Conservation (phyloP, 2,888 invertebrate species). For the Eupithecia centaureata region DNA sequence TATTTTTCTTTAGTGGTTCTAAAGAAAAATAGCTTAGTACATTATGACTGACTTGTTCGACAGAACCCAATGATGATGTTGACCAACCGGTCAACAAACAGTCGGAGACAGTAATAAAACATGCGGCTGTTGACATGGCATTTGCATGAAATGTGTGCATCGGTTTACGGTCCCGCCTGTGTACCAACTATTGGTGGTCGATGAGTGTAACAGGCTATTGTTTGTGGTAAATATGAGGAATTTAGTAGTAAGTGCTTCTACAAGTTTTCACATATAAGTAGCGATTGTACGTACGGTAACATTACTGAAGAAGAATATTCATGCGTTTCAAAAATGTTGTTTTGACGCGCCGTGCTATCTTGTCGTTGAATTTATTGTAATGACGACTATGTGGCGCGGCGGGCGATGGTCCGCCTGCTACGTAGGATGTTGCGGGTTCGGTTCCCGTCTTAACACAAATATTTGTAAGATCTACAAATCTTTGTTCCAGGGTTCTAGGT, state of each 20-base stretch:
- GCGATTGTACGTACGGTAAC: background rate
- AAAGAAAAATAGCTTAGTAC: background rate
- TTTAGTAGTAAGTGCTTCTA: slow-evolving; percentile 1
- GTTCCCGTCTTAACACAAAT: too few species aligned
- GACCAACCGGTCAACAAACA: slow-evolving; percentile 49
- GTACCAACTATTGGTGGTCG: slow-evolving; percentile 31
- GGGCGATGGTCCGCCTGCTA: too few species aligned
- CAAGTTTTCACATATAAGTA: background rate
- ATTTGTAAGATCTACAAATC: too few species aligned
- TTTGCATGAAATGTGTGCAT: slow-evolving; percentile 56
- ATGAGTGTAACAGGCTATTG: slow-evolving; percentile 25
- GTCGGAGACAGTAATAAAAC: slow-evolving; percentile 54
- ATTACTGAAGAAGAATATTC: background rate
- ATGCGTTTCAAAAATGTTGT: background rate
- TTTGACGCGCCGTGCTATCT: background rate
- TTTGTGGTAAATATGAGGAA: slow-evolving; percentile 24
- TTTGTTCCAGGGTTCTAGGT: too few species aligned
- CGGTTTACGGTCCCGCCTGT: slow-evolving; percentile 47
- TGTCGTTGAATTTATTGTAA: background rate
- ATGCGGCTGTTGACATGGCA: slow-evolving; percentile 56
- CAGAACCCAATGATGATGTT: slow-evolving; percentile 24
- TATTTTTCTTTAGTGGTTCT: too few species aligned
- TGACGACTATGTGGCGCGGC: too few species aligned
- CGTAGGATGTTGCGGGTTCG: too few species aligned
- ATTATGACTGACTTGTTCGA: background rate